Evolutionary conservation across 1,140 invertebrate species (phyloP), one percentile per base, ranked within the genome.

Genomic region (Ridgeia piscesae): DNA sequence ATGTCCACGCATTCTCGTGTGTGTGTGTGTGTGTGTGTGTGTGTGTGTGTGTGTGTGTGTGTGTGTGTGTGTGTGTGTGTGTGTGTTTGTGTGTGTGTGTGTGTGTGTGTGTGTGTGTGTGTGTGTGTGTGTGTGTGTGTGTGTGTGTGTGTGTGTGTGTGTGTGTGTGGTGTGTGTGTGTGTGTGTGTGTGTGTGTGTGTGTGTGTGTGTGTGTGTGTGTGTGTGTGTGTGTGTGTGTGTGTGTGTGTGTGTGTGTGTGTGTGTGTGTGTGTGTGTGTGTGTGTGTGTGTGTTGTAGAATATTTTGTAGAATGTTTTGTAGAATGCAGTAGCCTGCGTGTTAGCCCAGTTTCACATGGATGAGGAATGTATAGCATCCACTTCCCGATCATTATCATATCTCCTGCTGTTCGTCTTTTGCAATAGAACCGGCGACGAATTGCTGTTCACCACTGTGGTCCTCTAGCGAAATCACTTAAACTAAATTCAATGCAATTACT

Each of bases 131-230:
- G 58, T 77, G 58, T 31, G 58, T 31, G 58, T 31, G 58, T 31
- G 58, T 31, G 58, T 77, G 58, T 31, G 58, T 77, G 58, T 31
- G 58, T 77, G 58, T 31, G 58, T 77, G 11, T 77, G 58, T 21
- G 58, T 77, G 58, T 31, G 58, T 77, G 58, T 31, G 58, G n/a
- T 77, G 58, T 31, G 58, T 77, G 11, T 77, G 58, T 21, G 58
- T 77, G 58, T 77, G 58, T 77, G 58, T 77, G 58, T 77, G 58
- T 77, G 58, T 77, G 58, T 77, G 58, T 77, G 58, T 77, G 58
- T 77, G 58, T 77, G 58, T 77, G 58, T 77, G 58, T 77, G 58
- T 77, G 58, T 77, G 58, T 77, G 58, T 77, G 58, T 77, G 58
- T 77, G 58, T 77, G 58, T 77, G 58, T 77, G 58, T 77, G 58